These are phyloP conservation scores for Riparia riparia DNA, from an alignment of 2,113 vertebrate genomes.

Conservation along the genomic window DNA sequence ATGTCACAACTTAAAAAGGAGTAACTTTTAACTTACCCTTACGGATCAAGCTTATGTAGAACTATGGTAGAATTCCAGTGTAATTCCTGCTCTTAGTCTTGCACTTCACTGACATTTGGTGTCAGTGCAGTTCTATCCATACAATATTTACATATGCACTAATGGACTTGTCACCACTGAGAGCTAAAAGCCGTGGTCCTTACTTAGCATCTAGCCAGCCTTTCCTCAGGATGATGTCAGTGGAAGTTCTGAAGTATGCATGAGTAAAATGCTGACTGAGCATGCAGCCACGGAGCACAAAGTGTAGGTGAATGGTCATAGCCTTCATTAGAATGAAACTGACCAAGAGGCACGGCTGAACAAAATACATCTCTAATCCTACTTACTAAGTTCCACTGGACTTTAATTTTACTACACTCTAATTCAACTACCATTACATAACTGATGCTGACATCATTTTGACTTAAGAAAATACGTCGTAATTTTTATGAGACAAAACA, in stretches of 20 bases:
- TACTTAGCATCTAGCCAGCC: background rate
- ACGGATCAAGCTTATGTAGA: background rate
- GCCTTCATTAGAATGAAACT: background rate
- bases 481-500: background rate
- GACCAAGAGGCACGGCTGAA: background rate
- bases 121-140: background rate
- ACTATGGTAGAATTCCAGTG: accelerated
- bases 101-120: background rate
- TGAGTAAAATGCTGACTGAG: background rate
- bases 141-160: background rate
- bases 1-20: background rate
- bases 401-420: background rate
- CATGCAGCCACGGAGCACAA: background rate
- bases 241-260: background rate
- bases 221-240: background rate
- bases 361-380: background rate
- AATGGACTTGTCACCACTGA: background rate
- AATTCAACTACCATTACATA: background rate
- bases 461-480: background rate
- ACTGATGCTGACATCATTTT: background rate
- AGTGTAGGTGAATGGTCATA: background rate
- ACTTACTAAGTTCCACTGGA: background rate
- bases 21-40: background rate
- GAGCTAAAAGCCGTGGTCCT: background rate
- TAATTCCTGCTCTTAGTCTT: background rate